Base-by-base conservation (phyloP, 1,140 invertebrate genomes). In the Heliconius eleuchia region DNA sequence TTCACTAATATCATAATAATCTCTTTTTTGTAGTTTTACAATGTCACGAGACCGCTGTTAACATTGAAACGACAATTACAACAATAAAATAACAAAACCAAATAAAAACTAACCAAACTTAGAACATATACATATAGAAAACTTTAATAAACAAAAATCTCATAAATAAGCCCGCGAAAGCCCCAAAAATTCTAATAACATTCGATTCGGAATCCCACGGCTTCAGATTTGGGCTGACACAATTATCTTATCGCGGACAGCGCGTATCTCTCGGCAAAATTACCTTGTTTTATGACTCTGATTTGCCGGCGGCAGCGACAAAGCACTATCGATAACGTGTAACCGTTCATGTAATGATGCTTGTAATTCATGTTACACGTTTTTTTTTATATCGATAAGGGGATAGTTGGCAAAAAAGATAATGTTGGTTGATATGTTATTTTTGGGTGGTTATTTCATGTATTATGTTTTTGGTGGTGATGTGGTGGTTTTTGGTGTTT, bases 271-370 rank as follows among this genome's bases (percentile, higher is more conserved):
- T 79, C 82, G 84, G 88, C 89, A 81, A 94, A 94, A 92, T 94
- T 92, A 91, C 91, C 86, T 91, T 94, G 92, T 94, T 94, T 94
- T 94, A 94, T 89, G 88, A 88, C 91, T 94, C 87, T 94, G 92
- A 94, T 94, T 94, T 94, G 89, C 86, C 81, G 88, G 85, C 91
- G 89, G 89, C 87, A 80, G 79, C 86, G 82, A 92, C 92, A 93
- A 94, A 93, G 90, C 30, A 66, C 72, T 86, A 88, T 87, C 84
- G 73, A 76, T 84, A 85, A 79, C 81, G 77, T 77, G 90, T 88
- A 91, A 92, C 89, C 88, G 86, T 81, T 86, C 85, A 77, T 89
- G 90, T 93, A 92, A 92, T 92, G 91, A 91, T 91, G 85, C 84
- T 86, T 93, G 92, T 94, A 94, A 92, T 94, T 93, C 91, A 93